Percentiles rank a stretch among this genome's conserved stretches.
Evolutionary conservation across 2,888 invertebrate species (phyloP).

Genomic region (Hypselothyrea guttata): DNA sequence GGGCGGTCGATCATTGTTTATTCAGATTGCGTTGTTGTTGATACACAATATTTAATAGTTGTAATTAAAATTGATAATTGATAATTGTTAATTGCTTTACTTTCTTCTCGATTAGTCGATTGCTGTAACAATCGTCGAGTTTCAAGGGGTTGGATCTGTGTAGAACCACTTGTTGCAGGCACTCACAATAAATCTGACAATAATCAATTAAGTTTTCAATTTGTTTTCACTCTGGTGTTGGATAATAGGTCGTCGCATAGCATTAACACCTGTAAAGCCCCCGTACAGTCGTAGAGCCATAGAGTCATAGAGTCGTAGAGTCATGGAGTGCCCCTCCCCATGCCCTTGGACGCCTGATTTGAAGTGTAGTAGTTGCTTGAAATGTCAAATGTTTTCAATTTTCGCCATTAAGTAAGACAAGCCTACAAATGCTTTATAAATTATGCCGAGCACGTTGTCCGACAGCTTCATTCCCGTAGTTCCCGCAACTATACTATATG

Average conservation of each 20-base stretch:
- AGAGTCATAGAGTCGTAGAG: too few species aligned
- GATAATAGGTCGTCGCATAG: constrained; percentile 38
- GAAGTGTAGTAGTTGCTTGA: constrained; percentile 51
- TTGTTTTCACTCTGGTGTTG: constrained; percentile 41
- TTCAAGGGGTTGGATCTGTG: not conserved
- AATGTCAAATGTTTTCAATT: constrained; percentile 68
- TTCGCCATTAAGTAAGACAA: constrained; percentile 75
- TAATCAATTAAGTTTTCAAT: constrained; percentile 65
- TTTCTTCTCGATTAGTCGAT: constrained; percentile 44
- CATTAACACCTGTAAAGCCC: constrained; percentile 27
- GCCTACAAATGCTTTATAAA: constrained; percentile 70
- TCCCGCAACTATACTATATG: constrained; percentile 1
- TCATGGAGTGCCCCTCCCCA: not conserved
- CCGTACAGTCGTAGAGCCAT: too few species aligned
- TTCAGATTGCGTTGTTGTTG: constrained; percentile 2
- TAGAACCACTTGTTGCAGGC: constrained; percentile 14
- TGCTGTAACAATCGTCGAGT: not conserved
- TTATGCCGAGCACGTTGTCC: constrained; percentile 66
- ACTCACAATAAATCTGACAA: constrained; percentile 37
- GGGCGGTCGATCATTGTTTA: too few species aligned
- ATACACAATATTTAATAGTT: constrained; percentile 50
- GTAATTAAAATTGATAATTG: constrained; percentile 60
- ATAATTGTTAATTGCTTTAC: constrained; percentile 52
- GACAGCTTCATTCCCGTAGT: constrained; percentile 23
- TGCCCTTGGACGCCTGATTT: constrained; percentile 15